These are phyloP conservation scores for Siphlonurus alternatus DNA, from an alignment of 2,888 invertebrate species.

Conservation along the genomic window DNA sequence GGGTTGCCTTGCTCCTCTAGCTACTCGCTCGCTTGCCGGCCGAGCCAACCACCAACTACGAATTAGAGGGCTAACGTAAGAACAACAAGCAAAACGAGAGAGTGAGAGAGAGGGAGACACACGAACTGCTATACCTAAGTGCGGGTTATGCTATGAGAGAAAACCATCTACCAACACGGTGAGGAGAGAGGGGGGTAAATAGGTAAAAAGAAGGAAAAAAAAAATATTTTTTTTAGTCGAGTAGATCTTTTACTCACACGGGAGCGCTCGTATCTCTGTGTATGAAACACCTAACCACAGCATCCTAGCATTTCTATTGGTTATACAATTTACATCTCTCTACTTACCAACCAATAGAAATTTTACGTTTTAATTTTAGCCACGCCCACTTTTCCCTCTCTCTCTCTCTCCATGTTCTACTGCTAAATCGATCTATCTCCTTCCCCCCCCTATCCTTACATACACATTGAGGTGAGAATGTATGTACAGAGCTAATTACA, in stretches of 20 bases:
- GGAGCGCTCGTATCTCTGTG: background rate
- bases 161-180: too few species aligned
- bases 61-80: slow-evolving; percentile 23
- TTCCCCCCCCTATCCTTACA: background rate
- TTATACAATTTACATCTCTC: background rate
- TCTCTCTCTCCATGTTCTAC: background rate
- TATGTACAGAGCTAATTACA: background rate
- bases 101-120: background rate
- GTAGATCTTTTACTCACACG: background rate
- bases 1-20: too few species aligned
- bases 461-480: background rate
- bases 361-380: background rate
- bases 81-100: slow-evolving; percentile 17
- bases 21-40: too few species aligned
- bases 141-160: too few species aligned
- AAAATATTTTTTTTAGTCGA: slow-evolving; percentile 21
- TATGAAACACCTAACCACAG: slow-evolving; percentile 6
- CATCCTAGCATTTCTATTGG: slow-evolving; percentile 4
- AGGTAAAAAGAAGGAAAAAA: slow-evolving; percentile 29
- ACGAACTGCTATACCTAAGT: background rate
- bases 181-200: background rate
- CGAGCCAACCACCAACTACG: slow-evolving; percentile 17
- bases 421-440: background rate
- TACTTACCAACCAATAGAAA: background rate
- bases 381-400: background rate